Evolutionary conservation across 2,888 invertebrate genomes (phyloP).

Genomic region (Villa cingulata): DNA sequence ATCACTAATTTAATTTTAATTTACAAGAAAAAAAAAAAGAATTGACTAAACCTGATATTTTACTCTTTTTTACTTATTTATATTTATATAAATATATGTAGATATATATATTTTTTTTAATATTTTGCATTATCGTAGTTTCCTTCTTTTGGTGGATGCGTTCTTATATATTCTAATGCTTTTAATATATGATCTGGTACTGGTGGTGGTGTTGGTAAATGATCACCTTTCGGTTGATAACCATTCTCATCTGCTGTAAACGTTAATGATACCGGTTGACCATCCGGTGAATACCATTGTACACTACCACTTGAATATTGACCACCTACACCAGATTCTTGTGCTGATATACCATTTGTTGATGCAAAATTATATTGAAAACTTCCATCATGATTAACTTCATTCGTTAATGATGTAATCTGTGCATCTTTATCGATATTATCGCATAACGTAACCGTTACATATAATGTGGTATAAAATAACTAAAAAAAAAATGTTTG

Average conservation of each 20-base stretch:
- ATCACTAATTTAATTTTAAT: no score
- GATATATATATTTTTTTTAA: no score
- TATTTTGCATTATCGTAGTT: no score
- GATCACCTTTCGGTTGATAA: conserved; percentile 12
- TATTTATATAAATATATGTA: no score
- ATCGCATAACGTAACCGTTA: neutral
- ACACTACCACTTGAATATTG: conserved; percentile 33
- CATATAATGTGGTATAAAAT: neutral
- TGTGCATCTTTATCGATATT: conserved; percentile 13
- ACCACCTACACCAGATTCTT: conserved; percentile 43
- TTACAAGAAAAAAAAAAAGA: no score
- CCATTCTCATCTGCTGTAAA: conserved; percentile 13
- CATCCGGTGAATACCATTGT: conserved; percentile 11
- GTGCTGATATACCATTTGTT: conserved; percentile 45
- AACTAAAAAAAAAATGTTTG: no score
- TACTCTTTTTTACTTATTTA: no score
- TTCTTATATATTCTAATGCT: conserved; percentile 11
- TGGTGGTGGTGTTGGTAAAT: conserved; percentile 12
- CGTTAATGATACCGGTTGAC: conserved; percentile 7
- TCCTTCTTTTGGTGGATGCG: conserved; percentile 7
- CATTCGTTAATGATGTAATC: conserved; percentile 9
- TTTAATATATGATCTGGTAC: conserved; percentile 11
- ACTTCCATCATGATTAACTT: conserved; percentile 27
- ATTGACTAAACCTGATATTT: no score
- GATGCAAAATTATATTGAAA: conserved; percentile 41